Conservation (phyloP, 2,888 invertebrate genomes). For the Drosophila stalkeri region DNA sequence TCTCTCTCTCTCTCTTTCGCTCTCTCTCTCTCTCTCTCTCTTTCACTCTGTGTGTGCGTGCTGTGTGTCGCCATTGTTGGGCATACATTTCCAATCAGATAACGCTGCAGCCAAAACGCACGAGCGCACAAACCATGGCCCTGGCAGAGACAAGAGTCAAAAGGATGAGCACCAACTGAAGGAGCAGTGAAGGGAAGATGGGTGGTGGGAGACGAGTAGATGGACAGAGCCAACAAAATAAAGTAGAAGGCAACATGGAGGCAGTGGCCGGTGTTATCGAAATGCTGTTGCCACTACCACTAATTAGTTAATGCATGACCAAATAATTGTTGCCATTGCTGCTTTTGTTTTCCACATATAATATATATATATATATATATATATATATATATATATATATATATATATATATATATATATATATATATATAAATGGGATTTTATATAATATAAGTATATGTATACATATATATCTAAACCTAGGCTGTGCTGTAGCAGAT, state of each 20-base stretch:
- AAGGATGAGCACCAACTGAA: slow-evolving; percentile 16
- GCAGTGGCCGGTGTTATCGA: slow-evolving; percentile 36
- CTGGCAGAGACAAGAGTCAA: slow-evolving; percentile 17
- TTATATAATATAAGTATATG: neutral
- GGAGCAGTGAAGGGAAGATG: neutral
- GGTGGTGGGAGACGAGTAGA: neutral
- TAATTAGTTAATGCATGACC: slow-evolving; percentile 79
- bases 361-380: neutral
- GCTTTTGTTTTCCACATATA: slow-evolving; percentile 20
- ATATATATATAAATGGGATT: neutral
- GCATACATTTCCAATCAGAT: slow-evolving; percentile 72
- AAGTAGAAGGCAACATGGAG: slow-evolving; percentile 1
- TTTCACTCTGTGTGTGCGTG: slow-evolving; percentile 30
- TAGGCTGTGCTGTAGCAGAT: neutral
- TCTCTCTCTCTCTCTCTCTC: neutral
- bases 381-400: neutral
- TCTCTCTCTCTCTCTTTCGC: neutral
- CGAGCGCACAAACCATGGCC: slow-evolving; percentile 63
- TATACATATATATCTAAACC: neutral
- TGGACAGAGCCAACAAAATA: neutral
- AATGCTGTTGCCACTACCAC: slow-evolving; percentile 47
- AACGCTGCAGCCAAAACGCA: slow-evolving; percentile 72
- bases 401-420: neutral
- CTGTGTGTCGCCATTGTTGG: slow-evolving; percentile 75
- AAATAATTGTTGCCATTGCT: slow-evolving; percentile 59